A percentile compares a stretch with the other conserved stretches of the same genome.
phyloP scores from a whole-genome alignment of 2,888 invertebrate species.

The Nomada fucata region DNA sequence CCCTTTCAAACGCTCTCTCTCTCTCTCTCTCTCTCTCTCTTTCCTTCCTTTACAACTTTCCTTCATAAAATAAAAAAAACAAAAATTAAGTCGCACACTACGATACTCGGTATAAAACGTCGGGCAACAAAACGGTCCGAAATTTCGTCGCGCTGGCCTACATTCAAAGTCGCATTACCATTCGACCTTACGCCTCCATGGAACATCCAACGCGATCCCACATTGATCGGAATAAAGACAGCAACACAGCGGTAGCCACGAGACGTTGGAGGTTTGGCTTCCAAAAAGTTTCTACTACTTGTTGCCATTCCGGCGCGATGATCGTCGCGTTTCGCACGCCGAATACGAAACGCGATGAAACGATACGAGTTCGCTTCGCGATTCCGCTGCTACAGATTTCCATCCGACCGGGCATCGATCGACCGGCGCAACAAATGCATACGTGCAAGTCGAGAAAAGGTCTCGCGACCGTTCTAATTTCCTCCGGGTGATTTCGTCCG shows the following conservation, averaged over 20 bases:
- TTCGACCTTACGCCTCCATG: constrained; percentile 18
- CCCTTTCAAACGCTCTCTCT: no score
- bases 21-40: no score
- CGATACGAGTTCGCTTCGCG: constrained; percentile 60
- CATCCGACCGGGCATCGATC: constrained; percentile 3
- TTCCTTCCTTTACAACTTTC: background rate
- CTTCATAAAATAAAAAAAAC: background rate
- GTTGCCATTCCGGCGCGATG: constrained; percentile 66
- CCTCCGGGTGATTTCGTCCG: background rate
- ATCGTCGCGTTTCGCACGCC: constrained; percentile 64
- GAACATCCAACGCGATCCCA: background rate
- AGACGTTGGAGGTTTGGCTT: constrained; percentile 36
- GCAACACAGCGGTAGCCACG: background rate
- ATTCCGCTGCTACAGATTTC: constrained; percentile 42
- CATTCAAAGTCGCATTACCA: constrained; percentile 15
- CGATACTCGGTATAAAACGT: background rate
- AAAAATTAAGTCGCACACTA: no score
- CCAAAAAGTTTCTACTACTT: constrained; percentile 63
- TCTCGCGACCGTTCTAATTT: constrained; percentile 19
- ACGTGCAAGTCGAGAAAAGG: constrained; percentile 9
- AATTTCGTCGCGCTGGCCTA: constrained; percentile 34
- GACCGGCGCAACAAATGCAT: constrained; percentile 14
- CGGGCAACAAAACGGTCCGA: background rate
- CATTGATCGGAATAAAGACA: constrained; percentile 6
- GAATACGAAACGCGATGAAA: constrained; percentile 52